Evolutionary conservation across 1,140 invertebrate genomes (phyloP), one percentile per base, ranked within the genome.

Genomic region (Drosophila bocqueti): DNA sequence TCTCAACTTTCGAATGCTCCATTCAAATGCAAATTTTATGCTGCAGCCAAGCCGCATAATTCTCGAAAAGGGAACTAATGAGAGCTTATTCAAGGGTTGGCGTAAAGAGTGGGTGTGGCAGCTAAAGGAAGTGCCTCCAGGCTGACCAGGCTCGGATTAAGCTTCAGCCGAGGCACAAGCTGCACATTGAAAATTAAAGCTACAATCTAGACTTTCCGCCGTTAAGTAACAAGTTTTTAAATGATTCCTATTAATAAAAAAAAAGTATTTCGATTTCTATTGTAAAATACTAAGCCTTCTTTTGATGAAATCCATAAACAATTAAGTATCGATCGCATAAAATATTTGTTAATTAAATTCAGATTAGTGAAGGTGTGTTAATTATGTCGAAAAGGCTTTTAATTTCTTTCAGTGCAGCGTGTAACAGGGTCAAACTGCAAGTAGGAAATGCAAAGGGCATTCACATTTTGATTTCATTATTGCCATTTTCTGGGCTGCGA

Each of bases 381-480:
- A n/a, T 2, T n/a, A 42, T n/a, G 16, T 10, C 16, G 3, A 42
- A 43, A 18, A 18, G 3, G 4, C 24, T 61, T 7, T 34, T 11
- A 6, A 21, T 57, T 42, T 38, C 31, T 57, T 47, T 40, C 40
- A 42, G 43, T 60, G 52, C 31, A 31, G 13, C 49, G 61, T n/a
- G 13, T 78, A 85, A 86, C 66, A 81, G 81, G 85, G 85, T 89
- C 85, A 89, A 90, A 90, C 64, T 74, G 40, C n/a, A 59, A 85
- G 86, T 73, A 90, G 85, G 85, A 90, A 90, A 90, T 85, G 85
- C 85, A 90, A 90, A 90, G 85, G 87, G 85, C 85, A 90, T 90
- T 90, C 85, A 90, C 85, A 82, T 85, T 90, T 90, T 90, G 78
- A 84, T 89, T 89, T 90, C 81, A 89, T 87, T 87, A 87, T 89